Evolutionary conservation across 23 tunicate species (phyloP), one percentile per base, ranked within the genome.

Genomic region (Halocynthia aurantium): DNA sequence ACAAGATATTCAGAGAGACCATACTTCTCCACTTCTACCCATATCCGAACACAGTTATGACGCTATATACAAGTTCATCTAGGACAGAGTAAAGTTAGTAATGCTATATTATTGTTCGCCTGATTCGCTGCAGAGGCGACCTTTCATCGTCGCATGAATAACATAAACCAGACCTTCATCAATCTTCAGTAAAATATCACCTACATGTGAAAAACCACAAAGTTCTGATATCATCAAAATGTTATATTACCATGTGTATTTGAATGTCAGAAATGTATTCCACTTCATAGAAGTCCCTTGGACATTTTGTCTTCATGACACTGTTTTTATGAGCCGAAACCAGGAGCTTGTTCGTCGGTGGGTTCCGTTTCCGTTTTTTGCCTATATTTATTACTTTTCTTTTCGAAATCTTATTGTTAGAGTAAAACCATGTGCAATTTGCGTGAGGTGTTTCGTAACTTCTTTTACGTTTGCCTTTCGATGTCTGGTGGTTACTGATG

Each of bases 231-330:
- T 60, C 18, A 17, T 60, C 64, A 60, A 17, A 15, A 60, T 17
- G 18, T 15, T 15, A 13, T 57, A 60, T n/a, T 88, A 88, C 95
- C 22, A 77, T n/a, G 9, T 75, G 62, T 49, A 84, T 71, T 84
- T 80, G 81, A 58, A 84, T 80, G 71, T 84, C 84, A n/a, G 83
- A 85, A 70, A 89, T 80, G 52, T 89, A 89, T 63, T 89, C 96
- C 7, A 89, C 96, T 77, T 89, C 96, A 60, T 85, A 89, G 55
- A 84, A 10, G 50, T 67, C 53, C 15, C 56, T 78, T 15, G 85
- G 73, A 11, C 51, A 73, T 61, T 78, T 85, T 67, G 80, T 67
- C 62, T 83, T 83, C 18, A 52, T 18, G 22, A 87, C 95, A 20
- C 73, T 77, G 6, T 70, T 56, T 22, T 83, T 84, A 58, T 88